A percentile compares a stretch with the other conserved stretches of the same genome.
Conservation (phyloP, 1,140 invertebrate genomes). For the Cheumatopsyche charites region DNA sequence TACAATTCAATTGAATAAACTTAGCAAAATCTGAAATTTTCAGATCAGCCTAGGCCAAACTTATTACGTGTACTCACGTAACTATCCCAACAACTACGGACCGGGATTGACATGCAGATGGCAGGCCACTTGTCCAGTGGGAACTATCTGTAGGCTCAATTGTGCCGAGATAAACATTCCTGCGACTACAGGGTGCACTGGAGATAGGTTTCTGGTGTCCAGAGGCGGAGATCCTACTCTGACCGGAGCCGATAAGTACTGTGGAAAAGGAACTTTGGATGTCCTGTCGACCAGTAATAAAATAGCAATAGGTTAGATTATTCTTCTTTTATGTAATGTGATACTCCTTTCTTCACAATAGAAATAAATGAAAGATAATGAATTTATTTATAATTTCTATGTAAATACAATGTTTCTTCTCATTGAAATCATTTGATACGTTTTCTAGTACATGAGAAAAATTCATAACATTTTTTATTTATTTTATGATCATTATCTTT, state of each 20-base stretch:
- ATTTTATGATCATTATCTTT: no score
- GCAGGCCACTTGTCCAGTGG: slow-evolving; percentile 56
- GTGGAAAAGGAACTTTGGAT: slow-evolving; percentile 59
- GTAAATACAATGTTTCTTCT: no score
- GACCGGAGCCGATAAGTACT: slow-evolving; percentile 58
- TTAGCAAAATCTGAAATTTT: slow-evolving; percentile 2
- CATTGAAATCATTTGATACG: no score
- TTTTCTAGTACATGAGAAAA: no score
- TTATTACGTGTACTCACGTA: slow-evolving; percentile 60
- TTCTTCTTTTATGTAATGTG: no score
- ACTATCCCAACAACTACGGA: slow-evolving; percentile 59
- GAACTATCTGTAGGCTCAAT: slow-evolving; percentile 56
- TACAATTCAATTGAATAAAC: neutral
- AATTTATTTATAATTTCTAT: no score
- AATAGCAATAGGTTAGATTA: slow-evolving; percentile 58
- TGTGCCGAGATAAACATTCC: slow-evolving; percentile 60
- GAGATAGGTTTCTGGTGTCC: slow-evolving; percentile 61
- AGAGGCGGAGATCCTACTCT: slow-evolving; percentile 58
- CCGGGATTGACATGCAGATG: slow-evolving; percentile 59
- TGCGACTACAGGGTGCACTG: slow-evolving; percentile 53
- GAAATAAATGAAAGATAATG: no score
- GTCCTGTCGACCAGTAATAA: slow-evolving; percentile 55
- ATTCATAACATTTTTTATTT: no score
- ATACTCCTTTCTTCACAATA: no score
- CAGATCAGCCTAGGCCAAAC: slow-evolving; percentile 53